Evolutionary conservation across 1,140 invertebrate genomes (phyloP).

Genomic region (Dufourea novaeangliae): DNA sequence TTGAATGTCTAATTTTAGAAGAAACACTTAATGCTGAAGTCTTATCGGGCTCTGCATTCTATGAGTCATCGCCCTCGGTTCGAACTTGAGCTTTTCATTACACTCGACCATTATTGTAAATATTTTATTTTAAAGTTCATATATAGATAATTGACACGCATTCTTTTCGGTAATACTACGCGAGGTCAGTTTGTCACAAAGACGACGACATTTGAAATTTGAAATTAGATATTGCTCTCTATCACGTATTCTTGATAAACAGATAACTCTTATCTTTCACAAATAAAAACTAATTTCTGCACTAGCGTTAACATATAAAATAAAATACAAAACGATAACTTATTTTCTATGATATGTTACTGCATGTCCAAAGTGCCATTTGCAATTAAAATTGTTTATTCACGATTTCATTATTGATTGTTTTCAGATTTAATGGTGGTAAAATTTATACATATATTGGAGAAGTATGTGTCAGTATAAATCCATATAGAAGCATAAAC

Average conservation of each 20-base stretch:
- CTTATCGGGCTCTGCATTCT: slow-evolving; percentile 31
- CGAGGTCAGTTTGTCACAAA: not conserved
- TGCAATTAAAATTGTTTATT: not conserved
- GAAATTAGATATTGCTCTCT: not conserved
- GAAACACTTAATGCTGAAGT: slow-evolving; percentile 10
- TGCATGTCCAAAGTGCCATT: not conserved
- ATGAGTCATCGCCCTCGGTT: slow-evolving; percentile 35
- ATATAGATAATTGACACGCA: not conserved
- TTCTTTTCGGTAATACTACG: not conserved
- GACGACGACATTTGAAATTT: not conserved
- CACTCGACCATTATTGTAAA: not conserved
- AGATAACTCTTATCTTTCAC: slow-evolving; percentile 26
- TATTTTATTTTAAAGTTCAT: not conserved
- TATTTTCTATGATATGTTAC: too few relatives aligned
- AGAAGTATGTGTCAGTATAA: slow-evolving; percentile 95
- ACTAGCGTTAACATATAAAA: not conserved
- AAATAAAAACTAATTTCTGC: not conserved
- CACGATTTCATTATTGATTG: slow-evolving; percentile 40
- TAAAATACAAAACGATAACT: not conserved
- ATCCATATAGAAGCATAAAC: slow-evolving; percentile 93
- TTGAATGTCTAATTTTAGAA: not conserved
- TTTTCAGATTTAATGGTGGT: slow-evolving; percentile 91
- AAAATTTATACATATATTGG: slow-evolving; percentile 97
- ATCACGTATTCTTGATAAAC: slow-evolving; percentile 10
- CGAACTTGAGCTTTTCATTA: slow-evolving; percentile 10